Evolutionary conservation across 2,113 vertebrate genomes (phyloP), one percentile per base, ranked within the genome.

Genomic region (Lophius piscatorius): DNA sequence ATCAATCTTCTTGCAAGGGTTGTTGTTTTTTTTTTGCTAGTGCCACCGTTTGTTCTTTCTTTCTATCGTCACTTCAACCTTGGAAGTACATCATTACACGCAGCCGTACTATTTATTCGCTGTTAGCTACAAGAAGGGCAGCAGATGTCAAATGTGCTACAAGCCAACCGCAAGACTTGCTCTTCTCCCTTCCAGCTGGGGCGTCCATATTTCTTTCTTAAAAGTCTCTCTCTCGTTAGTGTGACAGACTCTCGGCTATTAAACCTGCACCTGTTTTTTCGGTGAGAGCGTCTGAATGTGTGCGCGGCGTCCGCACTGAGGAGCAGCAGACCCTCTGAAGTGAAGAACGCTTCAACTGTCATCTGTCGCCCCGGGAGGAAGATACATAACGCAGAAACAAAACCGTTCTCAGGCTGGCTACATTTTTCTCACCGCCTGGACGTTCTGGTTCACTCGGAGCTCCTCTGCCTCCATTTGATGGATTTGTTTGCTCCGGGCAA

Each of bases 401-500:
- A 20, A 22, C 22, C 50, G 23, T 36, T 16, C 23, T 35, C 5
- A 2, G 21, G 8, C 16, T 9, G 41, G 36, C 50, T 16, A 14
- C 24, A 39, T 48, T 61, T 35, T 69, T 47, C 45, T 29, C 11
- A 2, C 60, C 20, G 29, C 14, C 10, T 60, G 58, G 52, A 68
- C 46, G 12, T 2, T 23, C 48, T 57, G 23, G 39, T 46, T 39
- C 17, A 28, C 18, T 49, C 16, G 18, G 39, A 1, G 6, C 50
- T 58, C 26, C 31, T 50, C 21, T 7, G 9, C 22, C 13, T 22
- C 6, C 20, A 34, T 64, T 35, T 68, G 44, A 61, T 47, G n/a
- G 42, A 40, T 57, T 54, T 59, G 38, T 68, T 75, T 64, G 71
- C 42, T 64, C 20, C 31, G 70, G 48, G 63, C 52, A 67, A 73